phyloP scores from a whole-genome alignment of 1,140 invertebrate species.

The Pygmarrhopalites habei region DNA sequence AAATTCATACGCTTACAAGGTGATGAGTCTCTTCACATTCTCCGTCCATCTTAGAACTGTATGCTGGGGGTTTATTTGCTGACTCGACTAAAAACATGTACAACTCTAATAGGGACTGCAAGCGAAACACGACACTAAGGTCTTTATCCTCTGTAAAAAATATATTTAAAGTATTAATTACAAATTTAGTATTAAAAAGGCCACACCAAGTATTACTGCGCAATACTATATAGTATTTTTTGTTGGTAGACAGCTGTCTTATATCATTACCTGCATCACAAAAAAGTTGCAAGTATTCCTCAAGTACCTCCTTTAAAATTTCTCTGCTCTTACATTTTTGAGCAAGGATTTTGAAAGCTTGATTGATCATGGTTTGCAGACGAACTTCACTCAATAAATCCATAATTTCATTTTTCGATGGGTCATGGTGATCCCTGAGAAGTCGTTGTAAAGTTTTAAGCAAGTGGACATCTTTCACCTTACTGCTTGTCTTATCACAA shows the following conservation, averaged over 20 bases:
- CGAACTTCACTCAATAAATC: constrained; percentile 56
- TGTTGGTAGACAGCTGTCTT: no score
- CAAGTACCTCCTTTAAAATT: constrained; percentile 45
- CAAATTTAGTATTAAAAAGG: no score
- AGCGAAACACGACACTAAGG: constrained; percentile 20
- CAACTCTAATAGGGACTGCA: constrained; percentile 30
- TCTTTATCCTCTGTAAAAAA: constrained; percentile 29
- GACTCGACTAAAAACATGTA: constrained; percentile 19
- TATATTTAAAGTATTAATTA: no score
- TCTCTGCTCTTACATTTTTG: constrained; percentile 54
- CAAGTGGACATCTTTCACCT: constrained; percentile 77
- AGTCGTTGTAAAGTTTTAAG: constrained; percentile 67
- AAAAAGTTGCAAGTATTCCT: constrained; percentile 48
- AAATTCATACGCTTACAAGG: background rate
- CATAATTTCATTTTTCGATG: constrained; percentile 48
- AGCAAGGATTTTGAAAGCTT: constrained; percentile 62
- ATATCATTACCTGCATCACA: constrained; percentile 41
- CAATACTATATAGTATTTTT: no score
- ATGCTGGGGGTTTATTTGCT: constrained; percentile 21
- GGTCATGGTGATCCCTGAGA: constrained; percentile 51
- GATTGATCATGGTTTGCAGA: constrained; percentile 62
- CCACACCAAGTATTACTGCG: no score
- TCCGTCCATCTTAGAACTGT: constrained; percentile 7
- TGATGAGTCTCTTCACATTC: background rate
- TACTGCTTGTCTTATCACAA: constrained; percentile 73